Evolutionary conservation across 2,888 invertebrate species (phyloP), one percentile per base, ranked within the genome.

Genomic region (Dolichopus griseipennis): DNA sequence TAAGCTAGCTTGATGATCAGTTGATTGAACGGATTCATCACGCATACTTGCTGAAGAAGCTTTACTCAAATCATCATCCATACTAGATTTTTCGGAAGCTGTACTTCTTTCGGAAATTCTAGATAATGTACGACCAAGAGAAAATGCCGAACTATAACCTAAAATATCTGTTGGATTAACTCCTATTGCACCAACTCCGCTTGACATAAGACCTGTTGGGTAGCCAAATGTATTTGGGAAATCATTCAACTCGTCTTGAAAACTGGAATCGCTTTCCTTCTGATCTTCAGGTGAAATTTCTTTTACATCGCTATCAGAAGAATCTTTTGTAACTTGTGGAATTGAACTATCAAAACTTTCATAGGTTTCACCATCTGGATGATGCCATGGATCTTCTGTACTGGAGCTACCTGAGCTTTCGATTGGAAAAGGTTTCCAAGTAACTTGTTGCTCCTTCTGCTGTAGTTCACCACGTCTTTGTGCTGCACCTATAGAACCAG

Each of bases 71-170:
- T 93, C 92, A 78, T 92, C 92, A 75, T 92, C 88, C 70, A 91
- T 89, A 76, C 92, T 92, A 3, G 91, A 91, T 79, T 93, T 93
- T 78, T 93, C 93, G 0, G 93, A 93, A 15, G 92, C 92, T 12
- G 93, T 93, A 73, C 93, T 93, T 64, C 93, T 85, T 81, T 94
- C 94, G 0, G 93, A 93, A 76, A 94, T 94, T 71, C 93, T 84
- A 1, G 93, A 93, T 37, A 93, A 83, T 0, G 93, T 93, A 64
- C 93, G 85, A 0, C 88, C 88, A 27, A 90, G 77, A 0, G 89
- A 88, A 80, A 91, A 92, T 64, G 89, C 89, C 69, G 88, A 86
- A 9, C 88, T 89, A 75, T 90, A 90, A 10, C 88, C 89, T 66
- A 90, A 84, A 65, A 90, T 87, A 76, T 90, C 91, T 1, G 88